Percentiles rank a stretch among this genome's conserved stretches.
phyloP scores from a whole-genome alignment of 2,113 vertebrate genomes.

The Psittacara wagleri region DNA sequence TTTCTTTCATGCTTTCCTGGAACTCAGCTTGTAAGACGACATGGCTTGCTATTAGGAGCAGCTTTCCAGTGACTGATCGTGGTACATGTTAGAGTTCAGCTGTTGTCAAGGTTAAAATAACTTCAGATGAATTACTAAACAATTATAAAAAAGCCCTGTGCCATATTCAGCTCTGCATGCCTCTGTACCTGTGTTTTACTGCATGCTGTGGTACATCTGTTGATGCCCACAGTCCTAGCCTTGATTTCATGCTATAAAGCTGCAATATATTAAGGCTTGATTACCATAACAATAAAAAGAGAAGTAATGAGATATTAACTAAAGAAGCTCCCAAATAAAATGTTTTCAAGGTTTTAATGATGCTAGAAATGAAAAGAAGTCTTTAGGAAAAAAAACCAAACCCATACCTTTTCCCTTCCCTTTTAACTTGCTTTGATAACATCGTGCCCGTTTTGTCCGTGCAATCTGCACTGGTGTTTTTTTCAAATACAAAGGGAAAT shows the following conservation, averaged over 20 bases:
- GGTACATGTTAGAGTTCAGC: conserved; percentile 22
- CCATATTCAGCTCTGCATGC: conserved; percentile 39
- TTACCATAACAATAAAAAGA: conserved; percentile 68
- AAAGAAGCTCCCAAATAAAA: conserved; percentile 57
- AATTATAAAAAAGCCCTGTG: conserved; percentile 50
- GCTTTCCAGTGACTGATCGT: not conserved
- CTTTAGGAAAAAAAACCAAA: not conserved
- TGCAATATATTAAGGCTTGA: conserved; percentile 64
- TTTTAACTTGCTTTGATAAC: conserved; percentile 16
- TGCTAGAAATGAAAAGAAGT: conserved; percentile 22
- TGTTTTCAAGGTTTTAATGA: conserved; percentile 58
- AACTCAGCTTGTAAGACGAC: not conserved
- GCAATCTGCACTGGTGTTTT: not conserved
- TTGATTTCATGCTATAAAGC: conserved; percentile 47
- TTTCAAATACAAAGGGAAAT: conserved; percentile 35
- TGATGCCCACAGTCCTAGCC: conserved; percentile 69
- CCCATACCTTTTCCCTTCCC: not conserved
- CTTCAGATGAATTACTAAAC: conserved; percentile 71
- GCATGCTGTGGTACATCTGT: conserved; percentile 80
- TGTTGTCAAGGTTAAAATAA: conserved; percentile 76
- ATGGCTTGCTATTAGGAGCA: not conserved
- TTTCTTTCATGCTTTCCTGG: not conserved
- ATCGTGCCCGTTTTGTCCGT: not conserved
- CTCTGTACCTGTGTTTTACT: conserved; percentile 57
- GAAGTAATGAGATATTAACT: conserved; percentile 64